Percentiles rank a stretch among this genome's conserved stretches.
These are phyloP conservation scores for Campaea margaritaria DNA, from an alignment of 2,888 invertebrate genomes.

Conservation along the genomic window DNA sequence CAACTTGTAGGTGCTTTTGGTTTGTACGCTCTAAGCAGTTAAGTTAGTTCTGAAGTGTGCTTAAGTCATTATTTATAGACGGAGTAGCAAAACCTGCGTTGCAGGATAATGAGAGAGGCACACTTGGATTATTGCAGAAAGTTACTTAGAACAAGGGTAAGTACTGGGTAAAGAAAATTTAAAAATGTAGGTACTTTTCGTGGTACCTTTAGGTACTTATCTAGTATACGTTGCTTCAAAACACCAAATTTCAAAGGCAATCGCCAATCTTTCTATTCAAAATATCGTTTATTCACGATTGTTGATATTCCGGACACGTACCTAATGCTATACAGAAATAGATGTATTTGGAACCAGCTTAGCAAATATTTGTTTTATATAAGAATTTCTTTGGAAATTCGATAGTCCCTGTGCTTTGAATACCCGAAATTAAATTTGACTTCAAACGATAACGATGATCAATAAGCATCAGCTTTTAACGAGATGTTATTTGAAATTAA, in stretches of 20 bases:
- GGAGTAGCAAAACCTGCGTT: conserved; percentile 73
- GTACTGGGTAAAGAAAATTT: neutral
- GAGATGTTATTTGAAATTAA: neutral
- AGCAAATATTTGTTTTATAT: conserved; percentile 9
- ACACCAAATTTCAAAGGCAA: too few species aligned
- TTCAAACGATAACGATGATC: neutral
- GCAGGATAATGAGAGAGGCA: conserved; percentile 72
- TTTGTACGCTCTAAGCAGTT: conserved; percentile 28
- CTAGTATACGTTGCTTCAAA: too few species aligned
- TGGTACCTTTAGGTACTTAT: too few species aligned
- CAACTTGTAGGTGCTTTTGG: conserved; percentile 45
- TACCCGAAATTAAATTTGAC: neutral
- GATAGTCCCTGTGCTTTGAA: too few species aligned
- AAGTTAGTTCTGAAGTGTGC: conserved; percentile 44
- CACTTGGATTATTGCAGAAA: conserved; percentile 65
- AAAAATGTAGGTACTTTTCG: neutral
- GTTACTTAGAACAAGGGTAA: conserved; percentile 41
- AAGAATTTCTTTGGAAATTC: conserved; percentile 1
- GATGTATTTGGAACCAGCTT: conserved; percentile 10
- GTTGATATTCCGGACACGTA: conserved; percentile 1
- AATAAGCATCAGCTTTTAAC: neutral
- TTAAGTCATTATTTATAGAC: conserved; percentile 74
- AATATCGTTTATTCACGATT: neutral
- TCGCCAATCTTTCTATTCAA: too few species aligned
- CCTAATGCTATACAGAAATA: conserved; percentile 1